Conservation (phyloP, 37 sponge, comb jelly and placozoan genomes). For the Cladorhizidae sp. region DNA sequence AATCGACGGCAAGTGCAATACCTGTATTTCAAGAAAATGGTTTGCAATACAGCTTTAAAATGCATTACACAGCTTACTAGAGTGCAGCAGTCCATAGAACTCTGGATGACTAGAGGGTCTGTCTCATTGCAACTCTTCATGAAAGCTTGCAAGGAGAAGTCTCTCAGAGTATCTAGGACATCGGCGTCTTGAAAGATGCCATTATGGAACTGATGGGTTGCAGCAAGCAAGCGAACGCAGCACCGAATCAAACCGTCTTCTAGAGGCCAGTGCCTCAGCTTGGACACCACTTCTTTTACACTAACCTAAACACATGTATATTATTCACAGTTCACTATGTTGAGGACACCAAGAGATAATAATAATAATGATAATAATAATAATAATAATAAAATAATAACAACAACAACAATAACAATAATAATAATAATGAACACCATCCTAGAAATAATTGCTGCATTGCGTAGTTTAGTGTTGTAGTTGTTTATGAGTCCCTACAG, state of each 20-base stretch:
- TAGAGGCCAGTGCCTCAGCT: background rate
- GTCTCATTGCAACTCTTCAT: background rate
- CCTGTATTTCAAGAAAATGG: background rate
- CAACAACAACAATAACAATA: too few relatives aligned
- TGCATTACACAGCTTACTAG: constrained; percentile 16
- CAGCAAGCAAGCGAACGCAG: constrained; percentile 13
- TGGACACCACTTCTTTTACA: constrained; percentile 8
- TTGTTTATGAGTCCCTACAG: too few relatives aligned
- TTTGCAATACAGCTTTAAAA: background rate
- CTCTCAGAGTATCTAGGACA: background rate
- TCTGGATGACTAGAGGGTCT: constrained; percentile 6
- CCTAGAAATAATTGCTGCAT: too few relatives aligned
- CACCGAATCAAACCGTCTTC: constrained; percentile 1
- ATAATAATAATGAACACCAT: too few relatives aligned
- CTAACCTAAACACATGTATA: too few relatives aligned
- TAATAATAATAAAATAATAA: too few relatives aligned
- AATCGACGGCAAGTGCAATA: constrained; percentile 7
- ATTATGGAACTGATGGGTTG: constrained; percentile 27
- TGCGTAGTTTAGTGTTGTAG: too few relatives aligned
- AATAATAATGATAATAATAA: too few relatives aligned
- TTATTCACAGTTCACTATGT: too few relatives aligned
- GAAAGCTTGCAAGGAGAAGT: background rate
- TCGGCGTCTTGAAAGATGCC: constrained; percentile 6
- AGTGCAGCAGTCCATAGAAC: constrained; percentile 41
- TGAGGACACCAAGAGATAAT: too few relatives aligned